Percentiles rank a stretch among this genome's conserved stretches.
Evolutionary conservation across 37 sponge, comb jelly and placozoan species (phyloP).

Genomic region (Cladorhizidae sp.): DNA sequence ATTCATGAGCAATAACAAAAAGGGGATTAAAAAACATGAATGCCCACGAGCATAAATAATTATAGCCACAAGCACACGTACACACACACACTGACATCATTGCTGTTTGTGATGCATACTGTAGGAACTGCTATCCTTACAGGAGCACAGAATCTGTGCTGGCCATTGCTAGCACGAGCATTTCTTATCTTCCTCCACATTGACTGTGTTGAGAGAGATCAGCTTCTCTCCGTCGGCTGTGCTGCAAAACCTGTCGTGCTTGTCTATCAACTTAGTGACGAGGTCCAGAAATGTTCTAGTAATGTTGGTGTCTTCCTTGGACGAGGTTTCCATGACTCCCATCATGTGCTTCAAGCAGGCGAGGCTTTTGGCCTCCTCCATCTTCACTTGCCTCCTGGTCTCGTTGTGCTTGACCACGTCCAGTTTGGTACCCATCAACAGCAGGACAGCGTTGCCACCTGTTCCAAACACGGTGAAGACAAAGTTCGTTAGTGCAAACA

Average conservation of each 20-base stretch:
- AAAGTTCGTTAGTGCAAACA: too few species aligned
- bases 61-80: too few species aligned
- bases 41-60: too few species aligned
- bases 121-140: too few species aligned
- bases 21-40: too few species aligned
- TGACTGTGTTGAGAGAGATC: not conserved
- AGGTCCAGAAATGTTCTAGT: constrained; percentile 34
- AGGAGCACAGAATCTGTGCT: too few species aligned
- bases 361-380: constrained; percentile 25
- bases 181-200: not conserved
- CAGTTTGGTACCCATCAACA: constrained; percentile 61
- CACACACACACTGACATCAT: too few species aligned
- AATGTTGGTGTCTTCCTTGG: constrained; percentile 74
- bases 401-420: constrained; percentile 28
- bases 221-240: constrained; percentile 7
- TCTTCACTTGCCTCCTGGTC: constrained; percentile 27
- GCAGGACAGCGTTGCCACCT: constrained; percentile 41
- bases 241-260: constrained; percentile 3
- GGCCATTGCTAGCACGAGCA: not conserved
- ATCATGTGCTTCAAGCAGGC: constrained; percentile 29
- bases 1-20: too few species aligned
- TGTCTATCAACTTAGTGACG: constrained; percentile 20
- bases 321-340: constrained; percentile 56
- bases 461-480: constrained; percentile 4
- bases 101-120: too few species aligned